These are phyloP conservation scores for Cherax quadricarinatus DNA, from an alignment of 1,140 invertebrate genomes.

Conservation along the genomic window DNA sequence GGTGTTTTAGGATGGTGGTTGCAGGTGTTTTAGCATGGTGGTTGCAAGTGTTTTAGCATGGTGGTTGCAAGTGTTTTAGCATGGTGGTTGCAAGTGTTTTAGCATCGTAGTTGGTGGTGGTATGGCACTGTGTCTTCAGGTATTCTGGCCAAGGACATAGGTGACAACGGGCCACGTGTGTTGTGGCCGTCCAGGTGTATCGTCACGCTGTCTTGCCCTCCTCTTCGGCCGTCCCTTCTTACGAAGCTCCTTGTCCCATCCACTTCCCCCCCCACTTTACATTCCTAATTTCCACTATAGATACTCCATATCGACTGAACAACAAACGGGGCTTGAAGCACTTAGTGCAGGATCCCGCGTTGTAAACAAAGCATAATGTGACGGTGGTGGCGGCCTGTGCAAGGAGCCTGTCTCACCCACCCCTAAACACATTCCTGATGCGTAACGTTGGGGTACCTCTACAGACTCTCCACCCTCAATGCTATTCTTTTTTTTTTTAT, in stretches of 20 bases:
- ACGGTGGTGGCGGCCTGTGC: not conserved
- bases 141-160: not conserved
- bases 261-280: conserved; percentile 24
- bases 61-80: too few relatives aligned
- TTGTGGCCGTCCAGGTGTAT: not conserved
- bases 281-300: conserved; percentile 55
- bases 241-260: not conserved
- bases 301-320: conserved; percentile 56
- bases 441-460: too few relatives aligned
- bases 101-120: too few relatives aligned
- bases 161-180: not conserved
- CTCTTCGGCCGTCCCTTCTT: not conserved
- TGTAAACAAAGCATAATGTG: conserved; percentile 45
- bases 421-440: too few relatives aligned
- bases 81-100: too few relatives aligned
- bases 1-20: too few relatives aligned
- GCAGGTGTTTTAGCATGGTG: too few relatives aligned
- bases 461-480: too few relatives aligned
- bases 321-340: conserved; percentile 48
- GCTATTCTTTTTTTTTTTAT: too few relatives aligned
- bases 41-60: too few relatives aligned
- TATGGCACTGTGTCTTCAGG: too few relatives aligned
- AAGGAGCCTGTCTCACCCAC: not conserved
- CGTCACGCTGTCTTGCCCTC: not conserved
- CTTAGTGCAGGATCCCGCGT: conserved; percentile 7